A percentile compares a stretch with the other conserved stretches of the same genome.
phyloP scores from a whole-genome alignment of 2,888 invertebrate species.

The Oegoconia quadripuncta region DNA sequence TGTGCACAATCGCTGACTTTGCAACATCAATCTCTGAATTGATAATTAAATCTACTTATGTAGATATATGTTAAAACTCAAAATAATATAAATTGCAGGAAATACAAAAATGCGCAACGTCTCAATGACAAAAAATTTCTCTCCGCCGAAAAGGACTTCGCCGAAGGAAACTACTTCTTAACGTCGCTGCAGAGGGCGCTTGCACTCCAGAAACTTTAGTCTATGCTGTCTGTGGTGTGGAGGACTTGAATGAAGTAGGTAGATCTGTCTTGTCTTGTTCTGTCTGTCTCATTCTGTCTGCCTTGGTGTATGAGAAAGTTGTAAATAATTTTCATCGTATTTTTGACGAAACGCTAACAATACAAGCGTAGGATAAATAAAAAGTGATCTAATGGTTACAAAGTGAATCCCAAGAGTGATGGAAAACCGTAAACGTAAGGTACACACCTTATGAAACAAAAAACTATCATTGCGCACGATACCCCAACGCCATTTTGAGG shows the following conservation, averaged over 20 bases:
- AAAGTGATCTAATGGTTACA: constrained; percentile 50
- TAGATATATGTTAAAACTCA: too few species aligned
- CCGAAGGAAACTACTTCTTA: too few species aligned
- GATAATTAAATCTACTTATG: too few species aligned
- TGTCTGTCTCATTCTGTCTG: too few species aligned
- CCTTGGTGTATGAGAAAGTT: constrained; percentile 71
- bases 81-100: too few species aligned
- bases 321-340: constrained; percentile 69
- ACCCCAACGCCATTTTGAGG: constrained; percentile 80
- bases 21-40: too few species aligned
- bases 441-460: constrained; percentile 72
- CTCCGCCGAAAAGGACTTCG: too few species aligned
- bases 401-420: constrained; percentile 58
- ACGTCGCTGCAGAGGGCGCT: constrained; percentile 9
- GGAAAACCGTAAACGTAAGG: constrained; percentile 52
- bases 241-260: neutral
- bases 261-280: constrained; percentile 26
- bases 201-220: constrained; percentile 15
- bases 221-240: too few species aligned
- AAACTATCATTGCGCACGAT: constrained; percentile 79
- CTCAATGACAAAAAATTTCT: too few species aligned
- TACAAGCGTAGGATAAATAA: constrained; percentile 40
- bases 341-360: constrained; percentile 40
- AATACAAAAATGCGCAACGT: too few species aligned
- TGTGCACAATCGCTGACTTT: too few species aligned